Conservation (phyloP, 1,140 invertebrate genomes). For the Polypedilum vanderplanki region DNA sequence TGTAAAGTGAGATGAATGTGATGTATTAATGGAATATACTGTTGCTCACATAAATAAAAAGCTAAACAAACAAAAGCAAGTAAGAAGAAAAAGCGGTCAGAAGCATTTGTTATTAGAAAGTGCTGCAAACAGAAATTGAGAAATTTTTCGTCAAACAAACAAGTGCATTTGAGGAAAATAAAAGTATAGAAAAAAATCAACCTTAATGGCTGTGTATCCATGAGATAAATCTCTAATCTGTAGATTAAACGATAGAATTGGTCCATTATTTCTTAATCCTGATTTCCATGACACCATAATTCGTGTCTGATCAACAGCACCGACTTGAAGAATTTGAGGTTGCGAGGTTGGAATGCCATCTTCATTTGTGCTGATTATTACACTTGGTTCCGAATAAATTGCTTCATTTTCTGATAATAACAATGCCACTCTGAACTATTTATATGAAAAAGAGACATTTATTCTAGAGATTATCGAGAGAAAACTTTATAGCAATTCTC, state of each 20-base stretch:
- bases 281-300: slow-evolving; percentile 82
- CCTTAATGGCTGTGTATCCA: slow-evolving; percentile 59
- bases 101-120: neutral
- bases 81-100: neutral
- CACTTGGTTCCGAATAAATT: slow-evolving; percentile 69
- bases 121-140: slow-evolving; percentile 8
- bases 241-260: slow-evolving; percentile 75
- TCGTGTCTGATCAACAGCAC: slow-evolving; percentile 71
- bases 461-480: slow-evolving; percentile 23
- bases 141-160: neutral
- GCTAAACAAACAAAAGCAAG: neutral
- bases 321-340: slow-evolving; percentile 64
- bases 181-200: slow-evolving; percentile 35
- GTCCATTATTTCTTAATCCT: slow-evolving; percentile 78
- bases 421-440: slow-evolving; percentile 75
- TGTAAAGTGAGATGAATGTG: neutral
- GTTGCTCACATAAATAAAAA: neutral
- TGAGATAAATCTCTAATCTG: slow-evolving; percentile 53
- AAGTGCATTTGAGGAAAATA: slow-evolving; percentile 31
- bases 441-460: slow-evolving; percentile 36
- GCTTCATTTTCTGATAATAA: slow-evolving; percentile 61
- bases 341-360: slow-evolving; percentile 64
- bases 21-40: neutral
- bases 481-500: slow-evolving; percentile 36
- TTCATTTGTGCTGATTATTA: slow-evolving; percentile 70